Percentiles rank a stretch among this genome's conserved stretches.
Conservation (phyloP, 2,797 vertebrate genomes). For the Hephaestus fuliginosus region DNA sequence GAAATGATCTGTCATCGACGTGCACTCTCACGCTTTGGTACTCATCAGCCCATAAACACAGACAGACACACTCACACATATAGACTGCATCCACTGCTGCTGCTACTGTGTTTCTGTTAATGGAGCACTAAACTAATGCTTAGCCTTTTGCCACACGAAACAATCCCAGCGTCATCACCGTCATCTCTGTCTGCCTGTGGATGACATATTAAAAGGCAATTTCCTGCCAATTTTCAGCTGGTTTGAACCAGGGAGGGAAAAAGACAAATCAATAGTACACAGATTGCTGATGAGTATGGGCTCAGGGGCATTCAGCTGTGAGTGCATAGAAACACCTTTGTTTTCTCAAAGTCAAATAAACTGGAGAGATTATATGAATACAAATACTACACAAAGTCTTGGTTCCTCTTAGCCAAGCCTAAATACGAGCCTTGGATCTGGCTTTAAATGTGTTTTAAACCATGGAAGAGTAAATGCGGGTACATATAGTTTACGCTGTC, state of each 20-base stretch:
- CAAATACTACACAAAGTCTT: not conserved
- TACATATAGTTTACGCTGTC: not conserved
- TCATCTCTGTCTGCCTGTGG: conserved; percentile 46
- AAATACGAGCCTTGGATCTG: not conserved
- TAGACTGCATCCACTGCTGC: conserved; percentile 31
- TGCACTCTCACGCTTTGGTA: conserved; percentile 81
- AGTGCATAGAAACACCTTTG: conserved; percentile 20
- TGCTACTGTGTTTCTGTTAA: conserved; percentile 45
- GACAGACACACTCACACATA: conserved; percentile 11
- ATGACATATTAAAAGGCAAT: conserved; percentile 83
- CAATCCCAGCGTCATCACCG: conserved; percentile 56
- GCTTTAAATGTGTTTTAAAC: not conserved
- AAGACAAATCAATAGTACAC: conserved; percentile 75
- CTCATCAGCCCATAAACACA: conserved; percentile 43
- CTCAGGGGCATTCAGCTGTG: conserved; percentile 13
- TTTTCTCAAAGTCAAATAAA: conserved; percentile 9
- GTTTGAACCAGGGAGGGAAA: conserved; percentile 36
- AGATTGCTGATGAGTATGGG: conserved; percentile 64
- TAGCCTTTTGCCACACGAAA: conserved; percentile 61
- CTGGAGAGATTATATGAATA: not conserved
- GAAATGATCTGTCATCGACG: conserved; percentile 87
- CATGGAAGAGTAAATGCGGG: not conserved
- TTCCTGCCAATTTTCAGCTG: conserved; percentile 76
- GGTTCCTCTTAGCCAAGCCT: not conserved
- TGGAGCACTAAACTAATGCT: conserved; percentile 68